Base-by-base conservation (phyloP, 2,888 invertebrate species). In the Phania funesta region DNA sequence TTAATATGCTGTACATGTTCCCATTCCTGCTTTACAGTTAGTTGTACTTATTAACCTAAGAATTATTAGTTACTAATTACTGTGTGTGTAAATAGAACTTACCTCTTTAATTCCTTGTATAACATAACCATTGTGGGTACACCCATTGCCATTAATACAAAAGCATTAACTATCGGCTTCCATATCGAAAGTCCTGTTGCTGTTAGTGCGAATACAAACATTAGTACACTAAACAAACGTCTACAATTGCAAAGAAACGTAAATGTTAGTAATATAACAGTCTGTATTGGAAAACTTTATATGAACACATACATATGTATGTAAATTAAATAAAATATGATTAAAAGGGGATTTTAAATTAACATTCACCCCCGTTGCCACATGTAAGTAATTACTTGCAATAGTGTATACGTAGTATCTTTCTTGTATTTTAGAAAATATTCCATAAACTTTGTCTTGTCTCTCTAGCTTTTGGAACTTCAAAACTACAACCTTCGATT, bases 131-230 rank as follows among this genome's bases (percentile, higher is more conserved):
- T 92, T 9, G 95, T 93, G 50, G 96, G 96, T 24, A 95, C 89
- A 48, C 94, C 93, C 79, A 96, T 92, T 18, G 92, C 92, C 95
- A 96, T 96, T 80, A 96, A 91, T 18, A 94, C 96, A 90, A 96
- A 96, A 24, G 96, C 96, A 90, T 96, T 96, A 46, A 95, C 92
- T n/a, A 94, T 94, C 6, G 96, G 96, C 89, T 95, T 94, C 92
- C 95, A 93, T 81, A 95, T 92, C 11, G 95, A 93, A 86, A 96
- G 91, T 18, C 93, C 93, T 2, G 96, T 95, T 7, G 94, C 94
- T 41, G 94, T 85, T 41, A 95, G 87, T 4, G 95, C 93, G 46
- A 94, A 91, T 32, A 93, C 87, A 54, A 93, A 90, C 78, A 94
- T 93, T 79, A 93, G 93, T 77, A 93, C 90, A 58, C 94, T 93